Conservation (phyloP, 2,888 invertebrate species). For the Lasioglossum morio region DNA sequence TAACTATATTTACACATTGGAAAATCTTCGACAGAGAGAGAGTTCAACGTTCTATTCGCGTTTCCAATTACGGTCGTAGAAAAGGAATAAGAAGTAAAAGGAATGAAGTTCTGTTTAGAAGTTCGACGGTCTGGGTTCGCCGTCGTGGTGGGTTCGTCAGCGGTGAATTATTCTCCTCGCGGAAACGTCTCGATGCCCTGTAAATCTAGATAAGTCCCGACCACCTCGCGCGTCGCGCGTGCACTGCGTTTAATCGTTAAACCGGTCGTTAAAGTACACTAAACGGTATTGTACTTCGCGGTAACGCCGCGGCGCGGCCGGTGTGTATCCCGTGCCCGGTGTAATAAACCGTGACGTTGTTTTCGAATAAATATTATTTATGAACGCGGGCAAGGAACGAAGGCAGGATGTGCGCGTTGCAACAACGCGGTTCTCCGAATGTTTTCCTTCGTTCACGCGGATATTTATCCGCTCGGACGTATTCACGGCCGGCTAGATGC, state of each 20-base stretch:
- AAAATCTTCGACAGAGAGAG: too few species aligned
- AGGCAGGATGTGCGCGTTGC: conserved; percentile 21
- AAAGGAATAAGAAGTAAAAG: not conserved
- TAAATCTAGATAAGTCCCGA: conserved; percentile 32
- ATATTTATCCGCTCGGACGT: conserved; percentile 28
- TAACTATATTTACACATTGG: too few species aligned
- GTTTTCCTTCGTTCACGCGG: not conserved
- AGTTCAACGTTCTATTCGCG: not conserved
- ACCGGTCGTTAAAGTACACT: conserved; percentile 59
- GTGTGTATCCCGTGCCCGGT: conserved; percentile 25
- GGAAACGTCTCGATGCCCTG: conserved; percentile 18
- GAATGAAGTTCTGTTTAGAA: not conserved
- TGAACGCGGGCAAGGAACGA: conserved; percentile 22
- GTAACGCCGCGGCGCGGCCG: conserved; percentile 8
- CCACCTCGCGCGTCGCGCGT: conserved; percentile 15
- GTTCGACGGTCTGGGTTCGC: not conserved
- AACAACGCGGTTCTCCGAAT: not conserved
- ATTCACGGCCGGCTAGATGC: conserved; percentile 28
- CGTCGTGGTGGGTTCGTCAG: not conserved
- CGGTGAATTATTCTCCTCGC: conserved; percentile 16
- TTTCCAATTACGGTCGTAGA: not conserved
- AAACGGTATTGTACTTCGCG: conserved; percentile 50
- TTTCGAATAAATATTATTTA: conserved; percentile 67
- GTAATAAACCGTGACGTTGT: conserved; percentile 58
- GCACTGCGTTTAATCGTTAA: conserved; percentile 50